phyloP scores from a whole-genome alignment of 2,113 vertebrate species.

The Sus scrofa region T2T-Sscrofa CM000815.6:101005001-101005500 shows the following conservation, averaged over 20 bases:
- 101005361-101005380: conserved; percentile 59
- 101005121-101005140: background rate
- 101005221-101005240: background rate
- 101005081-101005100: too few species aligned
- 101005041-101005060: too few species aligned
- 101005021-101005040: too few species aligned
- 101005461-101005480: background rate
- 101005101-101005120: background rate
- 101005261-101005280: background rate
- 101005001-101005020: too few species aligned
- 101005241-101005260: background rate
- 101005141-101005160: background rate
- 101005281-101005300: conserved; percentile 7
- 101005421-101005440: conserved; percentile 6
- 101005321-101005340: conserved; percentile 1
- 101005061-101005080: too few species aligned
- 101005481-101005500: background rate
- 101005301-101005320: background rate
- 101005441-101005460: conserved; percentile 30
- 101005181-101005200: background rate
- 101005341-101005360: background rate
- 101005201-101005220: background rate
- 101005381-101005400: conserved; percentile 30
- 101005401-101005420: background rate
- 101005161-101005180: background rate